phyloP scores from a whole-genome alignment of 2,797 vertebrate species.

The Gobio occitaniae region DNA sequence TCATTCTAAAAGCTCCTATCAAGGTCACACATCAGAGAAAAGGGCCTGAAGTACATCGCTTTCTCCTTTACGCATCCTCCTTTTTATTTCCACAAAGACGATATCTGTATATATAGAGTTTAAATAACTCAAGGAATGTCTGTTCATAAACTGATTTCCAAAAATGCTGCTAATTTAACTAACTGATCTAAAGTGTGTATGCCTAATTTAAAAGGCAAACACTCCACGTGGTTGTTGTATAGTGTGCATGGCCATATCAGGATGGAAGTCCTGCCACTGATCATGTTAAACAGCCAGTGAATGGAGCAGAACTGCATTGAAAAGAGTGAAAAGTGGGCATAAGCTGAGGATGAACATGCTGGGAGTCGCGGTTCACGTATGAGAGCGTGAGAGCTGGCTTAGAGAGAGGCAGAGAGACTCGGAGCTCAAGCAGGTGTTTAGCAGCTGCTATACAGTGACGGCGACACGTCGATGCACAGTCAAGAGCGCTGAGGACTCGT shows the following conservation, averaged over 20 bases:
- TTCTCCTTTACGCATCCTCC: conserved; percentile 45
- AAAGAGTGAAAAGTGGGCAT: conserved; percentile 28
- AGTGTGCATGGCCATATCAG: background rate
- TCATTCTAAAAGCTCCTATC: conserved; percentile 61
- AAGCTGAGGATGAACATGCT: conserved; percentile 83
- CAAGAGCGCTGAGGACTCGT: conserved; percentile 73
- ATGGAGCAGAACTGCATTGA: conserved; percentile 20
- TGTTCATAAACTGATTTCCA: conserved; percentile 22
- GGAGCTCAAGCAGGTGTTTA: conserved; percentile 61
- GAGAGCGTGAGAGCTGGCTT: conserved; percentile 54
- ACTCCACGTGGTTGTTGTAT: conserved; percentile 20
- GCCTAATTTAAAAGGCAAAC: conserved; percentile 44
- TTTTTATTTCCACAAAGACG: conserved; percentile 45
- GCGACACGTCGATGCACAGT: conserved; percentile 73
- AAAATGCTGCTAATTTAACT: conserved; percentile 49
- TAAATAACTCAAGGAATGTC: conserved; percentile 24
- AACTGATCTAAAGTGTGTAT: conserved; percentile 47
- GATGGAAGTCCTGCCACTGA: background rate
- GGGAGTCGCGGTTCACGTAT: conserved; percentile 68
- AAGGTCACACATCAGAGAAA: conserved; percentile 68
- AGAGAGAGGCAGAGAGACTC: conserved; percentile 57
- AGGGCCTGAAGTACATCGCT: conserved; percentile 63
- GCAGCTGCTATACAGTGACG: conserved; percentile 73
- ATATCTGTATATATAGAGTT: conserved; percentile 41
- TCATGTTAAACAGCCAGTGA: background rate